Conservation (phyloP, 2,888 invertebrate species). For the Caenorhabditis sp. region DNA sequence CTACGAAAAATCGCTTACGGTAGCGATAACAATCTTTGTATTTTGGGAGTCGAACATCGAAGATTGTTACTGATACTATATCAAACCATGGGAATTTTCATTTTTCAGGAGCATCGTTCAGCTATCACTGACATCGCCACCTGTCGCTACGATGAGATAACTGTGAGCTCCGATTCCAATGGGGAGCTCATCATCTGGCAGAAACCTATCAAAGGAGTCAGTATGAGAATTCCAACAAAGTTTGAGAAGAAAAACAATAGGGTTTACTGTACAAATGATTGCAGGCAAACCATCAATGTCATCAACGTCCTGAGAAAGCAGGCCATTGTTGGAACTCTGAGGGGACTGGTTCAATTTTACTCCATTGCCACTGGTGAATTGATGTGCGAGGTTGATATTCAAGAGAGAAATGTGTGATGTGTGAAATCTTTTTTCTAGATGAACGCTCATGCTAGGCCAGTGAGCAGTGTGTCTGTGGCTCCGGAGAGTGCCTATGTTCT, state of each 20-base stretch:
- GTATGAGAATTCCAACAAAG: slow-evolving; percentile 75
- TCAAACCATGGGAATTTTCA: background rate
- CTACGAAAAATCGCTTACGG: background rate
- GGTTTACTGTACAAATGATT: background rate
- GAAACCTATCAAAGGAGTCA: slow-evolving; percentile 76
- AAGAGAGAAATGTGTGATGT: background rate
- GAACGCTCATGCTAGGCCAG: slow-evolving; percentile 75
- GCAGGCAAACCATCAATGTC: slow-evolving; percentile 70
- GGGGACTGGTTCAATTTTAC: slow-evolving; percentile 73
- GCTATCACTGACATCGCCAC: slow-evolving; percentile 81
- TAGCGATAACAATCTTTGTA: background rate
- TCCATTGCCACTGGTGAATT: slow-evolving; percentile 70
- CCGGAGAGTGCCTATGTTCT: slow-evolving; percentile 82
- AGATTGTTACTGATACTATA: too few species aligned
- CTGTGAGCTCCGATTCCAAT: slow-evolving; percentile 74
- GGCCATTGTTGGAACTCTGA: slow-evolving; percentile 75
- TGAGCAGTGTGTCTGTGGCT: slow-evolving; percentile 80
- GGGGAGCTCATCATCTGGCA: slow-evolving; percentile 80
- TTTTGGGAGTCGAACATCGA: too few species aligned
- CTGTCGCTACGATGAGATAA: slow-evolving; percentile 80
- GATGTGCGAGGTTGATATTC: slow-evolving; percentile 70
- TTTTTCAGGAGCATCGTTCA: slow-evolving; percentile 74
- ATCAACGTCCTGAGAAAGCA: slow-evolving; percentile 81
- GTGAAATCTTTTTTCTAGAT: slow-evolving; percentile 62
- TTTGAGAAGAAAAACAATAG: slow-evolving; percentile 32